Percentiles rank a stretch among this genome's conserved stretches.
These are phyloP conservation scores for Argynnis bischoffii DNA, from an alignment of 2,888 invertebrate genomes.

Conservation along the genomic window DNA sequence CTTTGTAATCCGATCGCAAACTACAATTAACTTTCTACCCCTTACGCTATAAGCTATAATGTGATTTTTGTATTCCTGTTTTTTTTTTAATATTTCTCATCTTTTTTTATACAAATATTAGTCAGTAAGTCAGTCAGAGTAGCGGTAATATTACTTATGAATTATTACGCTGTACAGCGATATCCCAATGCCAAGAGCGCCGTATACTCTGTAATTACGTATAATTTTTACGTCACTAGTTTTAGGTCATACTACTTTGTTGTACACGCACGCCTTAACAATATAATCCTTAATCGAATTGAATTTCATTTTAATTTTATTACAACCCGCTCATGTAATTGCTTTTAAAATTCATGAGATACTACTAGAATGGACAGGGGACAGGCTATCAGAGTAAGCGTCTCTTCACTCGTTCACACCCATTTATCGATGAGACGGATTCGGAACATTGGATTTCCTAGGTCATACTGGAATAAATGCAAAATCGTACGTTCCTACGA, in stretches of 20 bases:
- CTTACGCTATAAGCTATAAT: conserved; percentile 32
- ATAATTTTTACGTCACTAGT: conserved; percentile 33
- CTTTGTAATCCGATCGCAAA: conserved; percentile 48
- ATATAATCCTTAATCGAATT: background rate
- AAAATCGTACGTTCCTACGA: background rate
- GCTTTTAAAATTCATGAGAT: conserved; percentile 40
- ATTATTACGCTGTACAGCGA: conserved; percentile 40
- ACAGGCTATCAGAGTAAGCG: conserved; percentile 32
- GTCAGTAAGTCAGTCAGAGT: background rate
- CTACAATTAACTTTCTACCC: conserved; percentile 59
- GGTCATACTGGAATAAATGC: conserved; percentile 11
- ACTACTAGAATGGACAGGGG: conserved; percentile 20
- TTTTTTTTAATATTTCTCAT: no score
- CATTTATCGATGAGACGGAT: conserved; percentile 24
- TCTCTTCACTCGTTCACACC: conserved; percentile 30
- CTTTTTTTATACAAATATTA: no score
- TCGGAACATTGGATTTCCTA: conserved; percentile 18
- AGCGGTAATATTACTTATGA: background rate
- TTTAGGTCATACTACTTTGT: conserved; percentile 22
- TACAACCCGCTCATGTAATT: conserved; percentile 31
- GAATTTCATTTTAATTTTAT: conserved; percentile 31
- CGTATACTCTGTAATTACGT: conserved; percentile 26
- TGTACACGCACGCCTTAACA: conserved; percentile 7
- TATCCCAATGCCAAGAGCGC: conserved; percentile 44
- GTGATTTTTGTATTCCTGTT: background rate